A percentile compares a stretch with the other conserved stretches of the same genome.
Evolutionary conservation across 2,888 invertebrate genomes (phyloP).

Genomic region (Rhamphomyia laevipes): DNA sequence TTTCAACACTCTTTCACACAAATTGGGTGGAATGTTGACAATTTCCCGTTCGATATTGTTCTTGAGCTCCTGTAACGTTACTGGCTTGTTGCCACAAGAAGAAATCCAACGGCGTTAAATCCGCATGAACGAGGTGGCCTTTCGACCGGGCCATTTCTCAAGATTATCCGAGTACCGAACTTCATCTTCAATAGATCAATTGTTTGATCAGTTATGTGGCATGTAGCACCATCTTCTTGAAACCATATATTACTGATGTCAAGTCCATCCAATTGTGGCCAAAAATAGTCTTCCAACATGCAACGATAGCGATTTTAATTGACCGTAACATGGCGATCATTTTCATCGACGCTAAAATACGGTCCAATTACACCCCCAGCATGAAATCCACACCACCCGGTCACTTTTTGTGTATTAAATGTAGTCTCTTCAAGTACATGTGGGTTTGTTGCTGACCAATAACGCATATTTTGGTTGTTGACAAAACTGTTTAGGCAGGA

Average conservation of each 20-base stretch:
- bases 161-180: constrained; percentile 4
- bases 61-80: no score
- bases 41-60: no score
- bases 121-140: constrained; percentile 3
- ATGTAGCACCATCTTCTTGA: constrained; percentile 8
- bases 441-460: no score
- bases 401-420: no score
- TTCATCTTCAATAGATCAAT: constrained; percentile 1
- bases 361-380: constrained; percentile 2
- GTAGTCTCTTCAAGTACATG: no score
- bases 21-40: no score
- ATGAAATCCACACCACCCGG: not conserved
- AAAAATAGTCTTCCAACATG: constrained; percentile 6
- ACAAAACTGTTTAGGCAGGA: no score
- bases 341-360: constrained; percentile 2
- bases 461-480: no score
- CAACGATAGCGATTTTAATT: constrained; percentile 6
- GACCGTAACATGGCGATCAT: constrained; percentile 6
- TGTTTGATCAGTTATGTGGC: constrained; percentile 3
- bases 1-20: no score
- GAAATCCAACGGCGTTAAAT: not conserved
- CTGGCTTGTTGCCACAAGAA: no score
- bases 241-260: constrained; percentile 8
- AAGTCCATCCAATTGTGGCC: constrained; percentile 7
- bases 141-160: not conserved